Base-by-base conservation (phyloP, 2,113 vertebrate genomes). In the Limnothrissa miodon region DNA sequence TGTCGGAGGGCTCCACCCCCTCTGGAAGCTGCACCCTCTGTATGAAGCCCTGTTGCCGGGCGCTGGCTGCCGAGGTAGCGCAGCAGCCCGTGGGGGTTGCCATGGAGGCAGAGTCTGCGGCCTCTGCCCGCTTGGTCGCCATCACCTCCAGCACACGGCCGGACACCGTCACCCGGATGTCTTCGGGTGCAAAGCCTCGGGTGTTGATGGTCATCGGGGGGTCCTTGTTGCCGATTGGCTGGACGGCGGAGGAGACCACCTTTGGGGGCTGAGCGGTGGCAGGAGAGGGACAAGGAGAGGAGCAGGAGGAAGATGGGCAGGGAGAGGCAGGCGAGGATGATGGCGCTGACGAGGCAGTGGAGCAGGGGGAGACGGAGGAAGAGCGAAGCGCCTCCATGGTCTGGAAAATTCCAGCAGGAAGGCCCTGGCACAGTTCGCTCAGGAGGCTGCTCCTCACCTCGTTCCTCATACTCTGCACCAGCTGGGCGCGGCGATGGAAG, bases 121-220 rank as follows among this genome's bases (percentile, higher is more conserved):
- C 89, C 9, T 90, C 87, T 0, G 87, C 90, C 83, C 86, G 87
- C 82, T 93, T 94, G 74, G 86, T 85, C 39, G 91, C 93, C 79
- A 90, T 89, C 74, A 94, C 92, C 0, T 92, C 91, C 83, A 94
- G 89, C 62, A 81, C 86, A 3, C 92, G 82, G 0, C 94, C 94
- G 39, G 93, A 90, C 83, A 95, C 89, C 33, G 93, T 94, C 59
- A 95, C 92, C 0, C 89, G 92, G 90, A 94, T 93, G 87, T 94
- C 93, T 25, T 79, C 87, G 0, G 93, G 92, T 45, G 92, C 90
- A 39, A 93, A 94, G 51, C 93, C 94, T 0, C 90, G 92, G 51
- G 91, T 90, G 23, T 94, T 92, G 5, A 95, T 87, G 79, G 90
- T 92, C 85, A 94, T 89, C 59, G 93, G 86, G 80, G 93, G 87